Percentiles rank a stretch among this genome's conserved stretches.
These are phyloP conservation scores for Notiomystis cincta DNA, from an alignment of 2,113 vertebrate species.

Conservation along the genomic window DNA sequence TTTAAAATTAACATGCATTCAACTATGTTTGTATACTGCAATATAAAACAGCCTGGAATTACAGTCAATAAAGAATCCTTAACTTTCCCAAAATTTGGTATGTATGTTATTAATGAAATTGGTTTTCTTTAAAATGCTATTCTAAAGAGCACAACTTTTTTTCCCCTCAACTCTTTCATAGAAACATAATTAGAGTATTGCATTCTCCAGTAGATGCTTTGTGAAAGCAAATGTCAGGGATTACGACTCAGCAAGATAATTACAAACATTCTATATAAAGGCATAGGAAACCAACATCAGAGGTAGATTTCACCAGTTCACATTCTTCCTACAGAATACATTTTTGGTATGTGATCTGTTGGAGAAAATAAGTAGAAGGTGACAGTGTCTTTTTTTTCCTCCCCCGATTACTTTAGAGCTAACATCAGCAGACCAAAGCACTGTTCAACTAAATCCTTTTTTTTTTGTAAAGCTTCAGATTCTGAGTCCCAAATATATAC, in stretches of 20 bases:
- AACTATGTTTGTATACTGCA: background rate
- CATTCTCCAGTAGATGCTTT: constrained; percentile 12
- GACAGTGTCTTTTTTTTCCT: background rate
- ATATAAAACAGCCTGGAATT: background rate
- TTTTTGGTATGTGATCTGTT: background rate
- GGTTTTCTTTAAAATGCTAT: background rate
- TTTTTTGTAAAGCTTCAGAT: background rate
- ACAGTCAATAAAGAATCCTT: background rate
- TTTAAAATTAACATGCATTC: background rate
- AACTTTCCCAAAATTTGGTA: background rate
- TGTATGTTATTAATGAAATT: background rate
- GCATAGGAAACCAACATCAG: background rate
- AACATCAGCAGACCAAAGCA: background rate
- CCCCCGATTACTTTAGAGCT: background rate
- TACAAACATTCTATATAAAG: constrained; percentile 26
- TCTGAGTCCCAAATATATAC: background rate
- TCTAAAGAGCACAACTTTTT: background rate
- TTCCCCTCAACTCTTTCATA: background rate
- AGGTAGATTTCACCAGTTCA: background rate
- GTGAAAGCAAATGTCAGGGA: constrained; percentile 35
- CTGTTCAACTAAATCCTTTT: background rate
- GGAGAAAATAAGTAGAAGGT: background rate
- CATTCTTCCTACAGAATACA: constrained; percentile 5
- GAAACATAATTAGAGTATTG: constrained; percentile 31
- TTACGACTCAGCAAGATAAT: constrained; percentile 19